Evolutionary conservation across 1,140 invertebrate genomes (phyloP).

Genomic region (Caenorhabditis elegans): DNA sequence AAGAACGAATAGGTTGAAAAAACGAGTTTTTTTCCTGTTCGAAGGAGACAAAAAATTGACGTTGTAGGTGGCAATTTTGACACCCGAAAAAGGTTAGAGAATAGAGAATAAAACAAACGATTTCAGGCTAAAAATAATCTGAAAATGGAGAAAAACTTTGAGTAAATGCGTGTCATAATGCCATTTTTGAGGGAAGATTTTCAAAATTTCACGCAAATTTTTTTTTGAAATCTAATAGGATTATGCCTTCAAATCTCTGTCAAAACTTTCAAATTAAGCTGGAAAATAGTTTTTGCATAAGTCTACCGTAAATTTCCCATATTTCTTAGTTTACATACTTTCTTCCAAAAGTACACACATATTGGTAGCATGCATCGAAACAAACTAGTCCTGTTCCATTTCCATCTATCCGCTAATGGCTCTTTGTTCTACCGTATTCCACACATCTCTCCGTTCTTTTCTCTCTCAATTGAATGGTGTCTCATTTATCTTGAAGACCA

Average conservation of each 20-base stretch:
- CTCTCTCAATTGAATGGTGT: neutral
- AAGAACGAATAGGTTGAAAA: neutral
- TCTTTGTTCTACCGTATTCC: constrained; percentile 5
- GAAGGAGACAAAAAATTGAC: neutral
- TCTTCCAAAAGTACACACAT: neutral
- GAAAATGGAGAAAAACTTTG: neutral
- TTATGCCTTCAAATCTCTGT: too few relatives aligned
- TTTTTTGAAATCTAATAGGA: too few relatives aligned
- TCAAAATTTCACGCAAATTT: too few relatives aligned
- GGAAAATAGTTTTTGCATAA: too few relatives aligned
- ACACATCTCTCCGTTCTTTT: neutral
- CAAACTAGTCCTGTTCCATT: neutral
- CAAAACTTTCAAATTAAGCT: too few relatives aligned
- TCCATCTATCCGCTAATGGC: neutral
- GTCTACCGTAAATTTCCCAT: neutral
- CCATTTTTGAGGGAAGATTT: too few relatives aligned
- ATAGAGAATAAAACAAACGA: neutral
- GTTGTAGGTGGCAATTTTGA: constrained; percentile 3
- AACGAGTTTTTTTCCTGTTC: neutral
- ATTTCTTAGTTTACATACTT: neutral
- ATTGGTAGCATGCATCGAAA: neutral
- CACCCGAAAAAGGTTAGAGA: neutral
- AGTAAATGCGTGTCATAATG: too few relatives aligned
- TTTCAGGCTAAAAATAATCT: neutral
- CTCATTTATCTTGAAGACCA: constrained; percentile 25